Conservation (phyloP, 30 jellyfish, hydroid and myxozoan species). For the Aurelia sp. region DNA sequence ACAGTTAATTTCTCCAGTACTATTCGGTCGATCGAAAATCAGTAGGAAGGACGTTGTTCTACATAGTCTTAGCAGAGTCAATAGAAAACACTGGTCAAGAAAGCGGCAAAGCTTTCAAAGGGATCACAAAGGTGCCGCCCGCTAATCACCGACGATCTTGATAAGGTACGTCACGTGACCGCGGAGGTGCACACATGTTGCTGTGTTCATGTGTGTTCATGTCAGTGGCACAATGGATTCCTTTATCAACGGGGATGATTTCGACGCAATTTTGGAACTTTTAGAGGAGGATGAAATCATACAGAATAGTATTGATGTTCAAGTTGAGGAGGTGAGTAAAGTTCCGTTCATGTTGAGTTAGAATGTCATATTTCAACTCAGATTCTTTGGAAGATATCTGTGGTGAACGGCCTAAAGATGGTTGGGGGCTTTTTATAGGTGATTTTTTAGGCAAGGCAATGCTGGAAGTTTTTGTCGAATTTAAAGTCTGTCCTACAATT, state of each 20-base stretch:
- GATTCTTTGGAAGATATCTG: not conserved
- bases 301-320: slow-evolving; percentile 21
- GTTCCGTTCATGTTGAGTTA: slow-evolving; percentile 11
- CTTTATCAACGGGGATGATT: slow-evolving; percentile 26
- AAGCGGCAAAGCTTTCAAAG: slow-evolving; percentile 13
- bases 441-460: too few relatives aligned
- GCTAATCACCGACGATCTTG: slow-evolving; percentile 8
- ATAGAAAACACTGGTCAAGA: not conserved
- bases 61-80: too few relatives aligned
- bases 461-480: too few relatives aligned
- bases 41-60: too few relatives aligned
- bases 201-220: too few relatives aligned
- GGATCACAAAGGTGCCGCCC: slow-evolving; percentile 18
- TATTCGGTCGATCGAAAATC: too few relatives aligned
- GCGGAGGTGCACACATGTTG: too few relatives aligned
- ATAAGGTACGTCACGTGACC: slow-evolving; percentile 13
- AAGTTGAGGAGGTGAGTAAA: slow-evolving; percentile 47
- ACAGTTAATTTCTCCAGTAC: too few relatives aligned
- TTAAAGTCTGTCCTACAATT: too few relatives aligned
- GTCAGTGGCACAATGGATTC: slow-evolving; percentile 17
- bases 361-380: not conserved
- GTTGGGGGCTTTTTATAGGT: not conserved
- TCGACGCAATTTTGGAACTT: slow-evolving; percentile 44
- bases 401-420: not conserved
- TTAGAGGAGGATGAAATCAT: slow-evolving; percentile 36